phyloP scores from a whole-genome alignment of 1,140 invertebrate species.

The Panulirus ornatus region DNA sequence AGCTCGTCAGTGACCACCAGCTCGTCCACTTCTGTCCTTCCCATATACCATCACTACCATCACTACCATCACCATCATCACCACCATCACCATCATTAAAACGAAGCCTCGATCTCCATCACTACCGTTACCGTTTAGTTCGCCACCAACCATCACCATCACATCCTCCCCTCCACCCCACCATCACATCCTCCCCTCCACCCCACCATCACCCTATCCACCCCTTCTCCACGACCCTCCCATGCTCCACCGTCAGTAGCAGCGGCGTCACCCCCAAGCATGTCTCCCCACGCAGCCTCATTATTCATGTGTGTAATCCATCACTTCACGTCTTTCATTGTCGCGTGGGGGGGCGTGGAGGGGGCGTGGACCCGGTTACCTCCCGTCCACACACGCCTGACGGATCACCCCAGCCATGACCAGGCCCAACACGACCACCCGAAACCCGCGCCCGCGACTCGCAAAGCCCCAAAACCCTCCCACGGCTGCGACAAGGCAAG shows the following conservation, averaged over 20 bases:
- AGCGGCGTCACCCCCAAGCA: neutral
- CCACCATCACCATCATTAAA: neutral
- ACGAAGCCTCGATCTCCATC: neutral
- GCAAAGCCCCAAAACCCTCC: no score
- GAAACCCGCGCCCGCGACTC: neutral
- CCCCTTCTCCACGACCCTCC: no score
- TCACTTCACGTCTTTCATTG: conserved; percentile 21
- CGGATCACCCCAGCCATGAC: conserved; percentile 37
- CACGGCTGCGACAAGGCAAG: no score
- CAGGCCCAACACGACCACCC: neutral
- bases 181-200: no score
- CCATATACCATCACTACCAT: conserved; percentile 18
- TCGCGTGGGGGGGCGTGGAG: conserved; percentile 32
- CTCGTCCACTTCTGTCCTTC: neutral
- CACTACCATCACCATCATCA: conserved; percentile 1
- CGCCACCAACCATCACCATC: neutral
- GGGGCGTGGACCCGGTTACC: conserved; percentile 41
- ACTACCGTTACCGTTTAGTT: neutral
- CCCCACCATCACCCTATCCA: no score
- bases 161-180: no score
- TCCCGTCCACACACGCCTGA: conserved; percentile 54
- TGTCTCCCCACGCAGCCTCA: conserved; percentile 16
- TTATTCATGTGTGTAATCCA: conserved; percentile 61
- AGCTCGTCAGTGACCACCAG: neutral
- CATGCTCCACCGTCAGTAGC: neutral